Evolutionary conservation across 2,113 vertebrate genomes (phyloP).

Genomic region (Lathamus discolor): DNA sequence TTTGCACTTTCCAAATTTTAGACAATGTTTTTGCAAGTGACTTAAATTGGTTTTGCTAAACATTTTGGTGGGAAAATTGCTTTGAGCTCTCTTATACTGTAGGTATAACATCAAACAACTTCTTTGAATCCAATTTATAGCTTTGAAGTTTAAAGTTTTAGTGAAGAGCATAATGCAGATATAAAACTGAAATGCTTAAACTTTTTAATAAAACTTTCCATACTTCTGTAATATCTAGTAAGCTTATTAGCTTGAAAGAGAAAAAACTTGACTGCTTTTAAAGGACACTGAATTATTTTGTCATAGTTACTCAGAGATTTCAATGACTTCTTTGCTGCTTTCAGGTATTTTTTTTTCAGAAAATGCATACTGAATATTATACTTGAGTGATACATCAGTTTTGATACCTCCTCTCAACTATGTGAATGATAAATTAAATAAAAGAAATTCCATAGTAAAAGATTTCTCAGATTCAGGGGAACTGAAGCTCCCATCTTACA

Average conservation of each 20-base stretch:
- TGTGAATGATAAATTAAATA: not conserved
- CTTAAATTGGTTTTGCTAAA: constrained; percentile 67
- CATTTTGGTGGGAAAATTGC: constrained; percentile 52
- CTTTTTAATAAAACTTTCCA: constrained; percentile 59
- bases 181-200: constrained; percentile 58
- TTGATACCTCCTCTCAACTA: not conserved
- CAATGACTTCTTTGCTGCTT: not conserved
- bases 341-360: not conserved
- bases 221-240: not conserved
- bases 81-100: constrained; percentile 42
- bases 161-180: constrained; percentile 45
- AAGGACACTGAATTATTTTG: not conserved
- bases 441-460: not conserved
- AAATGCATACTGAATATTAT: not conserved
- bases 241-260: constrained; percentile 46
- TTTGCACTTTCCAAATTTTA: constrained; percentile 61
- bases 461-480: not conserved
- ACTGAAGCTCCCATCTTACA: not conserved
- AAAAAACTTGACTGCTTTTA: not conserved
- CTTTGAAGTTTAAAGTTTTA: constrained; percentile 70
- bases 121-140: constrained; percentile 60
- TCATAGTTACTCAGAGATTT: not conserved
- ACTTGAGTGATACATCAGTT: not conserved
- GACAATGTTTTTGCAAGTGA: constrained; percentile 38
- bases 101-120: constrained; percentile 66